phyloP scores from a whole-genome alignment of 2,113 vertebrate genomes.

The Gobius niger region DNA sequence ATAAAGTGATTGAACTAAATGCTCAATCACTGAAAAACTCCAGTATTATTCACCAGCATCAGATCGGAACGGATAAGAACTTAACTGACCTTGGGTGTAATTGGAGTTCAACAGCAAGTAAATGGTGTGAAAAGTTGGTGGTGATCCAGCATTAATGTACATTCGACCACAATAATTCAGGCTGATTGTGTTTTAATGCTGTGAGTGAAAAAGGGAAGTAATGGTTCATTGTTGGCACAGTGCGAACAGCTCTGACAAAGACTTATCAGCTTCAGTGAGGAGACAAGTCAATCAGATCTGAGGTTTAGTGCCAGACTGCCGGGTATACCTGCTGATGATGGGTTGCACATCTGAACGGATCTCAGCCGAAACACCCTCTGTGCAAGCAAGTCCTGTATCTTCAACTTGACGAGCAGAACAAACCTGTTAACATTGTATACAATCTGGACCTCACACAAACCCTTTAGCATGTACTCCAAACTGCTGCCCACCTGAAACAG shows the following conservation, averaged over 20 bases:
- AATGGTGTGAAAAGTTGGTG: conserved; percentile 61
- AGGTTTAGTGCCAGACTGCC: conserved; percentile 63
- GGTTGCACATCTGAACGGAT: conserved; percentile 50
- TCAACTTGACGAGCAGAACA: too few species aligned
- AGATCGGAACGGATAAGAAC: conserved; percentile 29
- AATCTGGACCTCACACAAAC: too few species aligned
- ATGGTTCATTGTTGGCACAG: conserved; percentile 54
- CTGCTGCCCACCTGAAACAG: too few species aligned
- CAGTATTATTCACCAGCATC: conserved; percentile 3
- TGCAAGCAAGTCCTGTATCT: too few species aligned
- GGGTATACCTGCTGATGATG: conserved; percentile 51
- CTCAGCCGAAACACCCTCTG: conserved; percentile 8
- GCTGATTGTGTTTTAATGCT: conserved; percentile 70
- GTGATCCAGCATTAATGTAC: conserved; percentile 52
- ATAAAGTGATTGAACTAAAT: not conserved
- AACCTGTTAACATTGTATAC: too few species aligned
- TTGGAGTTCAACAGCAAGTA: conserved; percentile 57
- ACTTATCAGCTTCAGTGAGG: conserved; percentile 58
- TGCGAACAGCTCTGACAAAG: conserved; percentile 56
- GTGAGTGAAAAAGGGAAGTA: conserved; percentile 52
- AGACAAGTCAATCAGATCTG: conserved; percentile 65
- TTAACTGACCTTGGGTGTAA: conserved; percentile 52
- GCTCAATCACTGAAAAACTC: not conserved
- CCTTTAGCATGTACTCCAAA: too few species aligned
- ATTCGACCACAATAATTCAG: conserved; percentile 67